phyloP scores from a whole-genome alignment of 2,888 invertebrate genomes.

The Pseudoips prasinana region DNA sequence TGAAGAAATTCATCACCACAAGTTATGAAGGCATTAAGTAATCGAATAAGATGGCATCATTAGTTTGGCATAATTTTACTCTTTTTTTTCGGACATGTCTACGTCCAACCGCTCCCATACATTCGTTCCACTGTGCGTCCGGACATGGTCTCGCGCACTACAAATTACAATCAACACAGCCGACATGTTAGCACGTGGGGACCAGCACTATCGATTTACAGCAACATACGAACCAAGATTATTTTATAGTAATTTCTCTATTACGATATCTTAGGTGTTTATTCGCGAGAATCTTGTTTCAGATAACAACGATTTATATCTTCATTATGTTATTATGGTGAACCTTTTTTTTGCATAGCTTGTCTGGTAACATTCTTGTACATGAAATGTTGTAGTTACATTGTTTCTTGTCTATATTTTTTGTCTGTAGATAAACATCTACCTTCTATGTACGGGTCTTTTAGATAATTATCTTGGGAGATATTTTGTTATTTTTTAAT shows the following conservation, averaged over 20 bases:
- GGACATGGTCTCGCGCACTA: slow-evolving; percentile 70
- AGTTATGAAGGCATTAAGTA: too few species aligned
- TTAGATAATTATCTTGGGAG: too few species aligned
- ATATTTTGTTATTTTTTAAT: too few species aligned
- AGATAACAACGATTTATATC: slow-evolving; percentile 38
- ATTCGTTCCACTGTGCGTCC: too few species aligned
- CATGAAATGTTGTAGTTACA: slow-evolving; percentile 9
- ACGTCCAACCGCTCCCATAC: too few species aligned
- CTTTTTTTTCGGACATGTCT: too few species aligned
- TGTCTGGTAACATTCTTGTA: background rate
- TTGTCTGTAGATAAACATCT: too few species aligned
- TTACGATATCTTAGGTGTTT: slow-evolving; percentile 51
- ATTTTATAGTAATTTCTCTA: slow-evolving; percentile 79
- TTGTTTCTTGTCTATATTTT: too few species aligned
- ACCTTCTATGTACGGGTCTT: too few species aligned
- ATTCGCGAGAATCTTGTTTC: slow-evolving; percentile 29
- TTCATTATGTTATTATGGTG: slow-evolving; percentile 31
- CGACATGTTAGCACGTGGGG: slow-evolving; percentile 74
- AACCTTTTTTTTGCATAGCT: slow-evolving; percentile 16
- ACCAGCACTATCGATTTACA: slow-evolving; percentile 74
- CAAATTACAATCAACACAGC: slow-evolving; percentile 81
- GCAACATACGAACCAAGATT: slow-evolving; percentile 53
- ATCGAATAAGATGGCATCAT: too few species aligned
- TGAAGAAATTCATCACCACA: too few species aligned
- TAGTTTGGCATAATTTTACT: too few species aligned